These are phyloP conservation scores for Tyria jacobaeae DNA, from an alignment of 2,888 invertebrate genomes.

Conservation along the genomic window DNA sequence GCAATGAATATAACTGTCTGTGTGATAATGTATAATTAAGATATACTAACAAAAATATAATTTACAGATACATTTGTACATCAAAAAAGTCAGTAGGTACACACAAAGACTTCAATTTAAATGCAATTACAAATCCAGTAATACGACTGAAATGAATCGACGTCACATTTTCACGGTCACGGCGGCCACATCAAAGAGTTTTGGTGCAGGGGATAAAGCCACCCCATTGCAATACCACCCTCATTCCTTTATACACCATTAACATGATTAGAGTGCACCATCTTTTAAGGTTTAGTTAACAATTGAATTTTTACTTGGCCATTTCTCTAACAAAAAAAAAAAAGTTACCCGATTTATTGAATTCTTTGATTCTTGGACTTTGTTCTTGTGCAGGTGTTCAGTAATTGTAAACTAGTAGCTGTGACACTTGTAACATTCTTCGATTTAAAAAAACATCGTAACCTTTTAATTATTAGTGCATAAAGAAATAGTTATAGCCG, in stretches of 20 bases:
- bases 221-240: constrained; percentile 66
- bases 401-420: no score
- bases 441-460: not conserved
- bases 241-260: constrained; percentile 27
- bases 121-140: constrained; percentile 70
- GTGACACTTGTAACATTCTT: not conserved
- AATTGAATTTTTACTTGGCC: no score
- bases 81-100: constrained; percentile 39
- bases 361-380: no score
- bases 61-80: constrained; percentile 12
- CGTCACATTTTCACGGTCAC: constrained; percentile 81
- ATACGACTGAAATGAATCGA: constrained; percentile 77
- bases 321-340: no score
- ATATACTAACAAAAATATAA: not conserved
- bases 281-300: not conserved
- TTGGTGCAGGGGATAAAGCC: constrained; percentile 48
- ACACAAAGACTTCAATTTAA: constrained; percentile 62
- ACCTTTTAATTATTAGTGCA: no score
- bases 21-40: not conserved
- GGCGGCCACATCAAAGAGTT: constrained; percentile 84
- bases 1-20: not conserved
- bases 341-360: no score
- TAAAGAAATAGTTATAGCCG: no score
- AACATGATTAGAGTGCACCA: constrained; percentile 47
- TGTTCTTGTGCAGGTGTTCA: no score